phyloP scores from a whole-genome alignment of 2,113 vertebrate species.

The Benitochromis conjunctus region DNA sequence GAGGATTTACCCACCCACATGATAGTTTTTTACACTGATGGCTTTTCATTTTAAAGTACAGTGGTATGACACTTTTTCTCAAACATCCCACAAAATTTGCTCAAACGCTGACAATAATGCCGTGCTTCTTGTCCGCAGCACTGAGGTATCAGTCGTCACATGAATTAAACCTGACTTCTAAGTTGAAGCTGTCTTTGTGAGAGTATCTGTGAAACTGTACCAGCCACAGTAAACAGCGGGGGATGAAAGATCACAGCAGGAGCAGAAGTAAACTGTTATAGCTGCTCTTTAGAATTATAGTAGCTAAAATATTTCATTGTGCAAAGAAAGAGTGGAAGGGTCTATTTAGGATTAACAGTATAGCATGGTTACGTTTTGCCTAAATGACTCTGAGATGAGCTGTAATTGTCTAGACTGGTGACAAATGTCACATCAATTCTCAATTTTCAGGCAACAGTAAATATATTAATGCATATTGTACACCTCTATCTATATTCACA shows the following conservation, averaged over 20 bases:
- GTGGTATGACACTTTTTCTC: background rate
- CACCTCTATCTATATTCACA: background rate
- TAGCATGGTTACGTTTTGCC: background rate
- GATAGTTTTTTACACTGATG: background rate
- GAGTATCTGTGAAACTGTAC: background rate
- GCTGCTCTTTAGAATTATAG: background rate
- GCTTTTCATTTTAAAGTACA: background rate
- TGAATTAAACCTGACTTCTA: background rate
- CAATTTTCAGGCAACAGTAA: background rate
- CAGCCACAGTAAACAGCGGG: background rate
- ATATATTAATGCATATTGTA: background rate
- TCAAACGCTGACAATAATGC: background rate
- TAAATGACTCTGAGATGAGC: background rate
- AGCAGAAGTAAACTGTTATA: background rate
- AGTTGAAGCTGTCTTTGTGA: background rate
- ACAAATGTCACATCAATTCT: conserved; percentile 6
- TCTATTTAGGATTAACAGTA: background rate
- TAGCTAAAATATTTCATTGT: background rate
- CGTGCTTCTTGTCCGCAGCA: background rate
- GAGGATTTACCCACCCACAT: background rate
- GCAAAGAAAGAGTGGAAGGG: background rate
- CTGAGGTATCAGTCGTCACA: background rate
- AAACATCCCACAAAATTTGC: background rate
- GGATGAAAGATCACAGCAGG: background rate
- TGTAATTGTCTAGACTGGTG: background rate